These are phyloP conservation scores for Ditula angustiorana DNA, from an alignment of 2,888 invertebrate genomes.

Conservation along the genomic window DNA sequence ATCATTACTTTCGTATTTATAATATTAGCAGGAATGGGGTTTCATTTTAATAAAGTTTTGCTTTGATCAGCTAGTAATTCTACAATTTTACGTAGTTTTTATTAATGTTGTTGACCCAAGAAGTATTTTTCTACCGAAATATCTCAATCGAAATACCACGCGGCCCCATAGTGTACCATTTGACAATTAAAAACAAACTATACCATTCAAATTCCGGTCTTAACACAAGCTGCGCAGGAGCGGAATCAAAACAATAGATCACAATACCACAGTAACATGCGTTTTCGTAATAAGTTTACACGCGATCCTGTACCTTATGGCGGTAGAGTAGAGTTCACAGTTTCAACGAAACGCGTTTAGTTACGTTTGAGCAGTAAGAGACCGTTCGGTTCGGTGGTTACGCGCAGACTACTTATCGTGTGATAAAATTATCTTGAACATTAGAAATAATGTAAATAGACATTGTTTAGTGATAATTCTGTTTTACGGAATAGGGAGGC, in stretches of 20 bases:
- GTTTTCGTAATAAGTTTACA: neutral
- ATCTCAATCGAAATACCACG: neutral
- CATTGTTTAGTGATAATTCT: conserved; percentile 1
- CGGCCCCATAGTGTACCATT: neutral
- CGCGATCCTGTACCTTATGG: conserved; percentile 2
- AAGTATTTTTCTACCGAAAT: neutral
- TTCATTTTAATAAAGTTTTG: neutral
- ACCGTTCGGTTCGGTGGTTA: conserved; percentile 2
- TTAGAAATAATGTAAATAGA: conserved; percentile 31
- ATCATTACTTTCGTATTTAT: too few relatives aligned
- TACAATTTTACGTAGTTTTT: neutral
- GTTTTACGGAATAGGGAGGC: too few relatives aligned
- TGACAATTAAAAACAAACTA: neutral
- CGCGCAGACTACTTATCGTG: conserved; percentile 13
- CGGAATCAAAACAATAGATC: conserved; percentile 4
- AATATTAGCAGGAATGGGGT: too few relatives aligned
- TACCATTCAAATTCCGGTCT: neutral
- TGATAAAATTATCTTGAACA: conserved; percentile 33
- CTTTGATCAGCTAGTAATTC: neutral
- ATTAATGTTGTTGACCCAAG: neutral
- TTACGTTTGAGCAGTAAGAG: neutral
- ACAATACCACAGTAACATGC: neutral
- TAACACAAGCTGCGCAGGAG: neutral
- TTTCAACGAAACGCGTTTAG: neutral
- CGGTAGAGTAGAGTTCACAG: neutral